phyloP scores from a whole-genome alignment of 1,140 invertebrate genomes.

The Drosophila rufa region DNA sequence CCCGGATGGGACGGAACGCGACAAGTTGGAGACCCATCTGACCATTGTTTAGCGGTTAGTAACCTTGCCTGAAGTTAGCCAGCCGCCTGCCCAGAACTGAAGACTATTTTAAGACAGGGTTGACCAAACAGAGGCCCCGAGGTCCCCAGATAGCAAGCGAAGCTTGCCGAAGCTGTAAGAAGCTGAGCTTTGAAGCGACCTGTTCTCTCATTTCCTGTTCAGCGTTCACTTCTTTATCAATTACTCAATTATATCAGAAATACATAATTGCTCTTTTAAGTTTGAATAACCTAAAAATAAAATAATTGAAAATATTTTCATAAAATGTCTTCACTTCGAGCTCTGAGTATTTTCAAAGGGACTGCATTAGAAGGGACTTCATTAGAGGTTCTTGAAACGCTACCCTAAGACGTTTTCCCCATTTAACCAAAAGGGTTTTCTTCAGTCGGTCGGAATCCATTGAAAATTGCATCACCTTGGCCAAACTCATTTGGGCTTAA shows the following conservation, averaged over 20 bases:
- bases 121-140: not conserved
- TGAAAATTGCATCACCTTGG: conserved; percentile 26
- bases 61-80: conserved; percentile 32
- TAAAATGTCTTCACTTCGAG: too few relatives aligned
- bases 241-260: too few relatives aligned
- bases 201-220: too few relatives aligned
- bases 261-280: too few relatives aligned
- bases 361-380: not conserved
- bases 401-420: not conserved
- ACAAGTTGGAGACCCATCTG: conserved; percentile 50
- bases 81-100: not conserved
- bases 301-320: too few relatives aligned
- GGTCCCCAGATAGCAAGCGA: too few relatives aligned
- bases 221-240: too few relatives aligned
- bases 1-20: conserved; percentile 28
- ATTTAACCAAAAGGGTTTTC: too few relatives aligned
- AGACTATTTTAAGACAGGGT: not conserved
- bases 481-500: conserved; percentile 16
- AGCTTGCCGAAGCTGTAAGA: too few relatives aligned
- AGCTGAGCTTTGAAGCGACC: too few relatives aligned
- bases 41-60: conserved; percentile 76
- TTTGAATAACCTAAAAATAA: too few relatives aligned
- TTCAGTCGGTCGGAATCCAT: conserved; percentile 3
- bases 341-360: not conserved
- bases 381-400: too few relatives aligned